Percentiles rank a stretch among this genome's conserved stretches.
These are phyloP conservation scores for Cataglyphis altisquamis DNA, from an alignment of 2,888 invertebrate species.

Conservation along the genomic window DNA sequence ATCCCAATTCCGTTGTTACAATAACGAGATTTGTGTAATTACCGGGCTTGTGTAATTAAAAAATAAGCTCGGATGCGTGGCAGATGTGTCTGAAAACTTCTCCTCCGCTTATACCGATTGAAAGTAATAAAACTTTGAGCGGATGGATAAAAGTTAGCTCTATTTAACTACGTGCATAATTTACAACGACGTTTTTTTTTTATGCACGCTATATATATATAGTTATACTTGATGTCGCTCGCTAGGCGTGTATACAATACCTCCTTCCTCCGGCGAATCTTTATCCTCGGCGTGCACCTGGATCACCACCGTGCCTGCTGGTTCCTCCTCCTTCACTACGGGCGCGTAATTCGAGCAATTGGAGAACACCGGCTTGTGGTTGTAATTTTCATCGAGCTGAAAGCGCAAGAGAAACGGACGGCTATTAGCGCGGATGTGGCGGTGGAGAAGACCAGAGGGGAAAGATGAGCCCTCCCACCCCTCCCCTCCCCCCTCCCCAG, in stretches of 20 bases:
- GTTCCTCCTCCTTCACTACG: conserved; percentile 92
- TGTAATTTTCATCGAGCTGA: conserved; percentile 87
- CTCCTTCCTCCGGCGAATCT: conserved; percentile 92
- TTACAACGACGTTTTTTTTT: background rate
- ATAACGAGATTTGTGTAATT: background rate
- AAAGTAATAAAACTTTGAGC: background rate
- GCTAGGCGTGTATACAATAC: conserved; percentile 79
- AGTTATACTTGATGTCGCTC: background rate
- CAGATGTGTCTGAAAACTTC: background rate
- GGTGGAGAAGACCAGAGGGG: background rate
- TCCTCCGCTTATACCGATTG: background rate
- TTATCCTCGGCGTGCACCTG: conserved; percentile 91
- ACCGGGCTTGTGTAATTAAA: background rate
- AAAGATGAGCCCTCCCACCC: no score
- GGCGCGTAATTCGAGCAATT: conserved; percentile 94
- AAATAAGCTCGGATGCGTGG: background rate
- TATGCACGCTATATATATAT: no score
- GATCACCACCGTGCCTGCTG: conserved; percentile 91
- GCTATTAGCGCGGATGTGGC: conserved; percentile 40
- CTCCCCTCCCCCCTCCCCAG: background rate
- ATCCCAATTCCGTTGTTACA: background rate
- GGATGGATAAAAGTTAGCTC: background rate
- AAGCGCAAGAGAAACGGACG: conserved; percentile 33
- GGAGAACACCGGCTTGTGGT: conserved; percentile 95
- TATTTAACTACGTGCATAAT: conserved; percentile 7